Conservation (phyloP, 2,888 invertebrate genomes). For the Erynnis tages region DNA sequence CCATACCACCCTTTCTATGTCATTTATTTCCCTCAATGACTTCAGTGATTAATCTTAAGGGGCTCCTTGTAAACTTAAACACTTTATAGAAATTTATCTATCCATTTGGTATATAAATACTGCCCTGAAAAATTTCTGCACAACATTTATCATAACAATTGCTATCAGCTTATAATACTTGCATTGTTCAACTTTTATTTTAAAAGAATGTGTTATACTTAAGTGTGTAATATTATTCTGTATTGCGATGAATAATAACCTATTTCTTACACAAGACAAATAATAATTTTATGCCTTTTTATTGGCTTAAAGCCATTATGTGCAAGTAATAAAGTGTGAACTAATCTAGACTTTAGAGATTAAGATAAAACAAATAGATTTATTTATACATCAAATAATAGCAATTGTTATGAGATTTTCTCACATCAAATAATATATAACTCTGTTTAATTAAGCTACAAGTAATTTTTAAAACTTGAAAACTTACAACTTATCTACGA, state of each 20-base stretch:
- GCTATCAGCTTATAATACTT: background rate
- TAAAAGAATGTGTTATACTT: too few species aligned
- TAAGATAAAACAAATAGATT: too few species aligned
- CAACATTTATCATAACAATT: slow-evolving; percentile 5
- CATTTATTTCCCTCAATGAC: background rate
- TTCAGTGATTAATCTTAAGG: background rate
- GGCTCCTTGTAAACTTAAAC: slow-evolving; percentile 39
- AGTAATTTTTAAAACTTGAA: background rate
- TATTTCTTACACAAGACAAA: too few species aligned
- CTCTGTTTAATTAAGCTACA: background rate
- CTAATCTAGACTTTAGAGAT: too few species aligned
- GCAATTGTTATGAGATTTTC: slow-evolving; percentile 5
- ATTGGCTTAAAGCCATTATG: too few species aligned
- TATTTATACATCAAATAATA: background rate
- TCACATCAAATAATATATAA: background rate
- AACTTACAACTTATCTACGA: background rate
- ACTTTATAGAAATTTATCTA: slow-evolving; percentile 59
- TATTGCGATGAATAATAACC: too few species aligned
- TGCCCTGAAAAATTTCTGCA: slow-evolving; percentile 58
- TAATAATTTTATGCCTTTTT: too few species aligned
- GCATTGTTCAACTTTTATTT: too few species aligned
- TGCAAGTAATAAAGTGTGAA: too few species aligned
- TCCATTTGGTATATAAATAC: slow-evolving; percentile 75
- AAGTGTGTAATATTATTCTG: too few species aligned
- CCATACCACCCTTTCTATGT: too few species aligned